Evolutionary conservation across 37 sponge, comb jelly and placozoan genomes (phyloP).

Genomic region (Geodia barretti): DNA sequence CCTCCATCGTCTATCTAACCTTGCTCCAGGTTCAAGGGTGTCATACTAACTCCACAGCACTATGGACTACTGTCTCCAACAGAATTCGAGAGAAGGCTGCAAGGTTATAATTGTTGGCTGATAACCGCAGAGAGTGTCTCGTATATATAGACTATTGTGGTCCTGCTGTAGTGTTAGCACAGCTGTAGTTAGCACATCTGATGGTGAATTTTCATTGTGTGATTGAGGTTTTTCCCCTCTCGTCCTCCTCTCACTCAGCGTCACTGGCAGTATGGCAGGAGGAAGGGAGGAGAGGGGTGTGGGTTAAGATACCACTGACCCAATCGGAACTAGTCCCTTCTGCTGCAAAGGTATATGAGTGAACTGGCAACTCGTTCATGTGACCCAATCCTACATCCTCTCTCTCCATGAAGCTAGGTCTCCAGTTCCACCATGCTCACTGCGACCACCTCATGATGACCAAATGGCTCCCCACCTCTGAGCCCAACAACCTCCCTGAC

Average conservation of each 20-base stretch:
- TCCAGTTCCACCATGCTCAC: conserved; percentile 81
- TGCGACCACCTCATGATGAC: conserved; percentile 70
- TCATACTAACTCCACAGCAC: conserved; percentile 42
- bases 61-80: conserved; percentile 43
- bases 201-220: too few relatives aligned
- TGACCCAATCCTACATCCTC: background rate
- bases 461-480: conserved; percentile 70
- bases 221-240: too few relatives aligned
- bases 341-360: conserved; percentile 61
- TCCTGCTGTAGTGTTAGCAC: background rate
- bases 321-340: conserved; percentile 61
- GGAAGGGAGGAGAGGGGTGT: conserved; percentile 71
- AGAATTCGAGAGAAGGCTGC: conserved; percentile 30
- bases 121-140: too few relatives aligned
- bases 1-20: background rate
- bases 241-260: background rate
- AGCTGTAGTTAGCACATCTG: background rate
- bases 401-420: conserved; percentile 52
- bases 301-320: conserved; percentile 63
- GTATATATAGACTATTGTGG: background rate
- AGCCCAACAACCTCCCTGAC: conserved; percentile 69
- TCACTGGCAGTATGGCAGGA: conserved; percentile 65
- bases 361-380: background rate
- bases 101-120: conserved; percentile 47
- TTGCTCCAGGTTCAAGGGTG: conserved; percentile 57